Evolutionary conservation across 2,797 vertebrate species (phyloP).

Genomic region (Lemur catta): DNA sequence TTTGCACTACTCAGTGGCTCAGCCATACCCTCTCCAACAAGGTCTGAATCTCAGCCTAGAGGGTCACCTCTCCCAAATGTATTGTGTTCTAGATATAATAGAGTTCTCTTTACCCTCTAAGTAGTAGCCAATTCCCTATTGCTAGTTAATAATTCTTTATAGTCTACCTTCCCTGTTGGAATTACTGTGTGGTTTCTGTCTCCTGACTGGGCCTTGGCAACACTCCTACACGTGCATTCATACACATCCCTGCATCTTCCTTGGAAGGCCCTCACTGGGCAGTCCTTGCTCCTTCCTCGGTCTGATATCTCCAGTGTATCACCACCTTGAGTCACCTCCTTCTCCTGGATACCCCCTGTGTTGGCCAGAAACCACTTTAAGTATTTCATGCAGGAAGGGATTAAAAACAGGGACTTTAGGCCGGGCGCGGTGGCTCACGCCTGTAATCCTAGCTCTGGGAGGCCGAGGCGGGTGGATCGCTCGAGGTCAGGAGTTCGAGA

Average conservation of each 20-base stretch:
- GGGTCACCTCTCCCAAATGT: not conserved
- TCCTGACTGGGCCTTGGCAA: not conserved
- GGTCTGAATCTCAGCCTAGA: not conserved
- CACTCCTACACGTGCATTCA: fast-evolving
- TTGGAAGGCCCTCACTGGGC: too few species aligned
- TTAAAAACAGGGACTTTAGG: not conserved
- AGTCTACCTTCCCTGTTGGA: not conserved
- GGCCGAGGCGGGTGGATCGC: too few species aligned
- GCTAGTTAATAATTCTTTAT: not conserved
- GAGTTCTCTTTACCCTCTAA: not conserved
- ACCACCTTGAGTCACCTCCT: not conserved
- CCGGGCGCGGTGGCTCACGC: too few species aligned
- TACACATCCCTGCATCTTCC: too few species aligned
- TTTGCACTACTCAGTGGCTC: not conserved
- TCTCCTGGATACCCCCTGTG: not conserved
- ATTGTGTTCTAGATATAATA: not conserved
- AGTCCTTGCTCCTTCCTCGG: not conserved
- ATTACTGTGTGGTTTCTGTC: not conserved
- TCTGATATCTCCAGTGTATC: not conserved
- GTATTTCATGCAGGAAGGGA: not conserved
- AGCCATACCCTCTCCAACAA: not conserved
- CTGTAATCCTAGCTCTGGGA: too few species aligned
- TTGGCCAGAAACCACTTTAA: not conserved
- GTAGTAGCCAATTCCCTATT: not conserved
- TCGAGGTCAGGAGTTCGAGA: too few species aligned